These are phyloP conservation scores for Spilosoma lubricipeda DNA, from an alignment of 2,888 invertebrate species.

Conservation along the genomic window DNA sequence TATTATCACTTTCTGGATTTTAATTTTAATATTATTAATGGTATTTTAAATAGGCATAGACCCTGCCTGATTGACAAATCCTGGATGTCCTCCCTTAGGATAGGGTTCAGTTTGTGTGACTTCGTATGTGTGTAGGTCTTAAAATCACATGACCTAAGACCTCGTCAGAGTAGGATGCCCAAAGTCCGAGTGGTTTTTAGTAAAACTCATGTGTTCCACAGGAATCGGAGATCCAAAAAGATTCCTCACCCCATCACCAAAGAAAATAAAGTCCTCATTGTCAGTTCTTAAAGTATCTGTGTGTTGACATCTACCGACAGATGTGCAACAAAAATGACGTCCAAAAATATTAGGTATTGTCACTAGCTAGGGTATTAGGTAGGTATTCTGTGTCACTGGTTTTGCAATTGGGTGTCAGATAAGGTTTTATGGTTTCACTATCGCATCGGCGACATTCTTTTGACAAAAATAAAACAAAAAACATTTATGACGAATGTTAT, in stretches of 20 bases:
- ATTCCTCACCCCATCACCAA: too few species aligned
- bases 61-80: neutral
- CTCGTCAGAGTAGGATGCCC: too few species aligned
- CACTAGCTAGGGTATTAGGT: neutral
- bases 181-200: too few species aligned
- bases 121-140: too few species aligned
- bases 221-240: too few species aligned
- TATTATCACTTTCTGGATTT: neutral
- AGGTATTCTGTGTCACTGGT: neutral
- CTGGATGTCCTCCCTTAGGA: too few species aligned
- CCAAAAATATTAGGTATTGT: neutral
- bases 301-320: neutral
- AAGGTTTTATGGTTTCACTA: neutral
- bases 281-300: neutral
- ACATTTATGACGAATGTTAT: neutral
- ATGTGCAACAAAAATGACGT: neutral
- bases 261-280: neutral
- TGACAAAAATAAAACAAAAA: neutral
- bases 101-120: too few species aligned
- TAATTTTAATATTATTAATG: neutral
- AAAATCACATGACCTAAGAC: too few species aligned
- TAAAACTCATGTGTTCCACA: too few species aligned
- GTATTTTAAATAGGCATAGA: too few species aligned
- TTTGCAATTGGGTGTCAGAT: neutral
- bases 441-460: neutral